Evolutionary conservation across 2,888 invertebrate species (phyloP), one percentile per base, ranked within the genome.

Genomic region (Heliconius erato): DNA sequence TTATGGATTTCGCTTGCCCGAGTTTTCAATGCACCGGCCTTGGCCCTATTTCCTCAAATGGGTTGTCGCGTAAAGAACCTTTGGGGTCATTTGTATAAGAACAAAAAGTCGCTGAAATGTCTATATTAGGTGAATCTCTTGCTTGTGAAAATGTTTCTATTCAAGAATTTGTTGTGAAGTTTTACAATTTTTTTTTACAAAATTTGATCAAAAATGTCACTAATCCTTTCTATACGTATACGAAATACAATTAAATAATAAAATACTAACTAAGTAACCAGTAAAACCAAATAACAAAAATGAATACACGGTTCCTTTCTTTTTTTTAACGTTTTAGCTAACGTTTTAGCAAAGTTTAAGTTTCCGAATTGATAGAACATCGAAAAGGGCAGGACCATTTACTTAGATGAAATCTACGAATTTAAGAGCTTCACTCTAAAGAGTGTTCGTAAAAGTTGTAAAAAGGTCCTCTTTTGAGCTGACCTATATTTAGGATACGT

Each of bases 31-130:
- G 77, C 76, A 83, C 35, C 68, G 80, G 80, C 84, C 84, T 84
- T 84, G 84, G 82, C 83, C 84, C 74, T 68, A 82, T 83, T 84
- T 80, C 74, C 81, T 28, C 82, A 79, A 84, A 82, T 84, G 80
- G 82, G 80, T 82, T 78, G 77, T 74, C 82, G 59, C 77, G 84
- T 74, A 69, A 80, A 84, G 82, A 80, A 82, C 79, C 83, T 79
- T 74, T 68, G 74, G 79, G 80, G 80, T 79, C 79, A 80, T 78
- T 82, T 78, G 63, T 79, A 74, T 35, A 71, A 80, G 69, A 82
- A 69, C 74, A 80, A 76, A 84, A 44, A 78, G 23, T 28, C n/a
- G 32, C 44, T 78, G 49, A 68, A 78, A 78, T 67, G 67, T 68
- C 78, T 68, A 44, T 68, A 68, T 78, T 49, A 68, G 78, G 67